phyloP scores from a whole-genome alignment of 2,113 vertebrate genomes.

The Bos javanicus region DNA sequence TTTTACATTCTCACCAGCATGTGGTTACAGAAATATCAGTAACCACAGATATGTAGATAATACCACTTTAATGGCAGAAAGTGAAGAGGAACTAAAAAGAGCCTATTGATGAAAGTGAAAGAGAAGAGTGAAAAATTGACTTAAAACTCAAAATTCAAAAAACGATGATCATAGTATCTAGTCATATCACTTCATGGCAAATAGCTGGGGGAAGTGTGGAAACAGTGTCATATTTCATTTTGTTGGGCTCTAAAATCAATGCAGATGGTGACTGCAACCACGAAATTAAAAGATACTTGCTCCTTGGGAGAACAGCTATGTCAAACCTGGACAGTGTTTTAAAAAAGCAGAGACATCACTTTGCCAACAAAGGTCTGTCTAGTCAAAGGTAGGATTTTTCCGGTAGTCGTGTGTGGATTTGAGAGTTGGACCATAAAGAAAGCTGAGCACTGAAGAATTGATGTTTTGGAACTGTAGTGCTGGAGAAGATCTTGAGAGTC shows the following conservation, averaged over 20 bases:
- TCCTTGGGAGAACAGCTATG: neutral
- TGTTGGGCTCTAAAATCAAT: neutral
- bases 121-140: neutral
- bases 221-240: neutral
- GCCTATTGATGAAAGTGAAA: neutral
- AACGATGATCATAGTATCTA: rapidly evolving
- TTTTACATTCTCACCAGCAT: neutral
- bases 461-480: neutral
- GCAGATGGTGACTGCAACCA: neutral
- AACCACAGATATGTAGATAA: neutral
- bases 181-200: neutral
- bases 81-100: neutral
- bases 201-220: neutral
- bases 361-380: neutral
- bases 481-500: neutral
- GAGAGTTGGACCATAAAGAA: neutral
- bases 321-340: neutral
- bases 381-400: neutral
- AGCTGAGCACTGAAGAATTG: neutral
- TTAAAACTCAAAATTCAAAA: neutral
- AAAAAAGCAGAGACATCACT: neutral
- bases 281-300: neutral
- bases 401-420: neutral
- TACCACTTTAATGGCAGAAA: neutral
- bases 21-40: neutral